Percentiles rank a stretch among this genome's conserved stretches.
These are phyloP conservation scores for Craseonycteris thonglongyai DNA, from an alignment of 2,113 vertebrate species.

Conservation along the genomic window DNA sequence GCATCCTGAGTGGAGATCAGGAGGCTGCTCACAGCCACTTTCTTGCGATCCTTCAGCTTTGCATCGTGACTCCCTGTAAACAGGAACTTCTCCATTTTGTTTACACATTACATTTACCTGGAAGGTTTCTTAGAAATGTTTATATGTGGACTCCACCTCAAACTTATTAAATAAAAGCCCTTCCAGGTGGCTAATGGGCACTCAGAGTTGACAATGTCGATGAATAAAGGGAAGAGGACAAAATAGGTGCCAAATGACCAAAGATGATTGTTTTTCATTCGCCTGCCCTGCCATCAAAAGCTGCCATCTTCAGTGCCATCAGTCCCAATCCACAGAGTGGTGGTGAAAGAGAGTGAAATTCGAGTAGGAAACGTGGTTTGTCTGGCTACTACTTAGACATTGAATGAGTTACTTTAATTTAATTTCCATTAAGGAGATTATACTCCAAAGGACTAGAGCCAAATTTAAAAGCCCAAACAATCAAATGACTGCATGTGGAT, in stretches of 20 bases:
- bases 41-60: not conserved
- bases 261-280: not conserved
- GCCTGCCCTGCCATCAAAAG: not conserved
- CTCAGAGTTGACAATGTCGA: not conserved
- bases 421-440: slow-evolving; percentile 36
- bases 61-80: not conserved
- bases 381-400: not conserved
- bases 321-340: not conserved
- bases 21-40: not conserved
- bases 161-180: not conserved
- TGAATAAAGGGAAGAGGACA: not conserved
- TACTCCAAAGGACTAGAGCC: not conserved
- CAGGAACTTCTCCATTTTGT: not conserved
- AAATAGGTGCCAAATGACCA: not conserved
- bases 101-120: not conserved
- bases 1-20: not conserved
- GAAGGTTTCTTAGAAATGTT: not conserved
- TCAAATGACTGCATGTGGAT: not conserved
- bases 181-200: not conserved
- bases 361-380: not conserved
- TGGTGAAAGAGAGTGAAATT: not conserved
- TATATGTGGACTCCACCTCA: not conserved
- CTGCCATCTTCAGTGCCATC: not conserved
- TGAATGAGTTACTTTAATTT: slow-evolving; percentile 23
- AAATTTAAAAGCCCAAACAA: not conserved